Base-by-base conservation (phyloP, 2,113 vertebrate genomes). In the Tachuris rubrigastra region DNA sequence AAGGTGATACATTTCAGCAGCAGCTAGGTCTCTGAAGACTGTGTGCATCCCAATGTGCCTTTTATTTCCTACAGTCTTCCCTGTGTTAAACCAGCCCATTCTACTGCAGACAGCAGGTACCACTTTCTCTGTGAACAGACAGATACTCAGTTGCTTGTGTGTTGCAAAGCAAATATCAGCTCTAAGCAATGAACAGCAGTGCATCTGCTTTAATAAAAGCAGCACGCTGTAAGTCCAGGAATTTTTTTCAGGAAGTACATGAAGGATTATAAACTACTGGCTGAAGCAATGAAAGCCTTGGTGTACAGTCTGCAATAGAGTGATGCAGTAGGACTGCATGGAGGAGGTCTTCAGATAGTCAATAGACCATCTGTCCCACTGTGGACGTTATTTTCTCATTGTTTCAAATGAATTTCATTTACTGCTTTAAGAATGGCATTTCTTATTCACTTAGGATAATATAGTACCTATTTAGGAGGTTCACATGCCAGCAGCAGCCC, bases 351-450 rank as follows among this genome's bases (percentile, higher is more conserved):
- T 73, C 47, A 76, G 52, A 68, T 86, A 95, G 91, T 86, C 7
- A 2, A 87, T 89, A 81, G 55, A 69, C 53, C 20, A 24, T 91
- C 79, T 97, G 62, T 95, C 86, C 63, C 72, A 69, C 39, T 58
- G 78, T 2, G 8, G 94, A 87, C 90, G 46, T 85, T 87, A 39
- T 81, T 90, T 82, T 77, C 82, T 86, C 53, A 16, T 96, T 84
- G 71, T 95, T 95, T 89, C 87, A 80, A 92, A 58, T 85, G 46
- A 96, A 82, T 59, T 90, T 91, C 82, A 91, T 84, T 96, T 95
- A 67, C 27, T 92, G 69, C 80, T 95, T 90, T 85, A 94, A 90
- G 89, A 94, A 95, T 72, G 31, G 42, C 85, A 52, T 90, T 94
- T 90, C 52, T 94, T 96, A 79, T 92, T 97, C 96, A 50, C 69